Conservation (phyloP, 2,113 vertebrate species). For the Rhinolophus sinicus region DNA sequence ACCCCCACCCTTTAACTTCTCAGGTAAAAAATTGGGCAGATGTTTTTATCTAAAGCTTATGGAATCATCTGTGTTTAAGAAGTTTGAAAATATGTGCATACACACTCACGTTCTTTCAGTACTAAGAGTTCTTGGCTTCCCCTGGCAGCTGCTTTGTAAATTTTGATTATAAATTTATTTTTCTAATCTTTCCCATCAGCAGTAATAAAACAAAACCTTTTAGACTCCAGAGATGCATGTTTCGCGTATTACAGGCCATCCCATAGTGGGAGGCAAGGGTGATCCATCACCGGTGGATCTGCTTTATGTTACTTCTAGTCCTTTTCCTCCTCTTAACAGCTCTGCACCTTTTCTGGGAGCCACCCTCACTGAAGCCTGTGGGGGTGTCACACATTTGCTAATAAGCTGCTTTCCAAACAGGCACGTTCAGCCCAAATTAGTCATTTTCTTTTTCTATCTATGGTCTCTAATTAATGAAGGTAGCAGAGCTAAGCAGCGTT, state of each 20-base stretch:
- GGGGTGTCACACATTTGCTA: conserved; percentile 72
- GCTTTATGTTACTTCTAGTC: conserved; percentile 49
- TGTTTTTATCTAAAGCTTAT: neutral
- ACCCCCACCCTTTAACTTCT: neutral
- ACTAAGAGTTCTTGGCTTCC: conserved; percentile 45
- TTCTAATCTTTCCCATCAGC: conserved; percentile 67
- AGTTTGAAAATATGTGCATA: neutral
- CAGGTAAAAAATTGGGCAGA: conserved; percentile 8
- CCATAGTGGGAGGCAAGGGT: neutral
- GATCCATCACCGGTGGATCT: conserved; percentile 69
- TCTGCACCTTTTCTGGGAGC: conserved; percentile 61
- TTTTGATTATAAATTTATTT: conserved; percentile 70
- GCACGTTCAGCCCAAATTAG: conserved; percentile 57
- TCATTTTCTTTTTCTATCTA: conserved; percentile 73
- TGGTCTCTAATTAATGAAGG: conserved; percentile 69
- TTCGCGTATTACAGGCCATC: conserved; percentile 55
- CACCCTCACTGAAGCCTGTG: conserved; percentile 75
- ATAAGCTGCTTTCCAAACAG: conserved; percentile 68
- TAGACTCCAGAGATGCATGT: conserved; percentile 61
- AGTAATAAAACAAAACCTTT: conserved; percentile 50
- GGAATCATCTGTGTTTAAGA: conserved; percentile 43
- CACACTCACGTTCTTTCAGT: conserved; percentile 4
- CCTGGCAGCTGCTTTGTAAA: conserved; percentile 58
- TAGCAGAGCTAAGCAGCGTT: conserved; percentile 60
- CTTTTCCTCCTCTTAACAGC: conserved; percentile 46